These are phyloP conservation scores for Eupsittula cactorum DNA, from an alignment of 2,113 vertebrate genomes.

Conservation along the genomic window DNA sequence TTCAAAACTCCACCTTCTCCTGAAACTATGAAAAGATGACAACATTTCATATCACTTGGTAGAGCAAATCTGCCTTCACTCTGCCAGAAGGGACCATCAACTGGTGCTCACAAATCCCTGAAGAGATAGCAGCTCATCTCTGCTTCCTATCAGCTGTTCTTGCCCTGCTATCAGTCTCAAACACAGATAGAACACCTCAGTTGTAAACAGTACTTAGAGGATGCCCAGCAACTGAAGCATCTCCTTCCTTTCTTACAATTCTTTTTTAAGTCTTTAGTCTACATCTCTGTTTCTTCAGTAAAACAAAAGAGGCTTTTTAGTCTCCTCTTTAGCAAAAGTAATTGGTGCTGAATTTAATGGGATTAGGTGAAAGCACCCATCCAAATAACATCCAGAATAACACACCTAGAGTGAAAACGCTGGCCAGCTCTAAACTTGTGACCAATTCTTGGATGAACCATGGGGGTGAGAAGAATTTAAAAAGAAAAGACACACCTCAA, in stretches of 20 bases:
- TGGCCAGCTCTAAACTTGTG: not conserved
- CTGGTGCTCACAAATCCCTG: not conserved
- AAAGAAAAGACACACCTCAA: not conserved
- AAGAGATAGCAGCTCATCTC: not conserved
- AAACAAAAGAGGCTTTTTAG: not conserved
- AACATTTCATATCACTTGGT: not conserved
- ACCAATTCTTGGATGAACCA: not conserved
- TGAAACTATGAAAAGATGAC: not conserved
- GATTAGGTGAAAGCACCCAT: not conserved
- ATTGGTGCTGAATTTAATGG: not conserved
- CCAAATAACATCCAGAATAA: not conserved
- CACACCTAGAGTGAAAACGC: not conserved
- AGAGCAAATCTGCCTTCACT: not conserved
- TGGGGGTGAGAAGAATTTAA: accelerated
- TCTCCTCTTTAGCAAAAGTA: not conserved
- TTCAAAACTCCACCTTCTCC: not conserved
- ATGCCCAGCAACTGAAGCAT: not conserved
- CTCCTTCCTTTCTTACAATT: not conserved
- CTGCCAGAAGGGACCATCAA: not conserved
- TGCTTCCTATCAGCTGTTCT: not conserved
- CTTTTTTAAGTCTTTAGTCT: not conserved
- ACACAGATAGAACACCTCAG: not conserved
- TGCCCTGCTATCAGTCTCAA: not conserved
- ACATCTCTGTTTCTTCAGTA: not conserved
- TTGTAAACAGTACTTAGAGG: not conserved